phyloP scores from a whole-genome alignment of 2,797 vertebrate genomes.

The Tokudaia muenninki region DNA sequence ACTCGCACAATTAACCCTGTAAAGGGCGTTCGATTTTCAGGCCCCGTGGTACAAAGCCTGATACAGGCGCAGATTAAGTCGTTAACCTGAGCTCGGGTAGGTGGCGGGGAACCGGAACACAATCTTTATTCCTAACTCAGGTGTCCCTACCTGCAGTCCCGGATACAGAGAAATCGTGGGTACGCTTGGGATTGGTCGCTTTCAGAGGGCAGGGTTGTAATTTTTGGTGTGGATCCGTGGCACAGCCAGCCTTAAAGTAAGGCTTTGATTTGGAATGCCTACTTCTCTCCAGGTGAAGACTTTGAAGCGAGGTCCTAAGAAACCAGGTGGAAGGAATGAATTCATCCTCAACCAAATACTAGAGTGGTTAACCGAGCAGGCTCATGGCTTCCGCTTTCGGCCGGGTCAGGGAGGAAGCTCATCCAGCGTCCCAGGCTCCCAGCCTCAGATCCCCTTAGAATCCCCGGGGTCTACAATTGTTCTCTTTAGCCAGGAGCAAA shows the following conservation, averaged over 20 bases:
- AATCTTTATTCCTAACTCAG: rapidly evolving
- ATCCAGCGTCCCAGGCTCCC: neutral
- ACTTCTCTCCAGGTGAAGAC: neutral
- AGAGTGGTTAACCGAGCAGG: neutral
- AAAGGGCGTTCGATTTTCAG: neutral
- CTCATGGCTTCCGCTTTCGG: neutral
- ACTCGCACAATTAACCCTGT: neutral
- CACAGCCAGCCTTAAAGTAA: rapidly evolving
- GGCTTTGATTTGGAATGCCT: neutral
- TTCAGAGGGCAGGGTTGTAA: neutral
- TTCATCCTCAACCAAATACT: neutral
- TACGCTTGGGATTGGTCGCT: rapidly evolving
- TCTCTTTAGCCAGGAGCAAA: neutral
- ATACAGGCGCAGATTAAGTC: neutral
- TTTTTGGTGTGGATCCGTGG: neutral
- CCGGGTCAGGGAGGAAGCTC: neutral
- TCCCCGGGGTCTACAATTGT: neutral
- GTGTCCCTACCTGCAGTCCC: neutral
- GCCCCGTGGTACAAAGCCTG: neutral
- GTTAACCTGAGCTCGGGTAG: neutral
- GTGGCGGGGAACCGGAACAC: neutral
- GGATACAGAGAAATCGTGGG: neutral
- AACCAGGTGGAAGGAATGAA: neutral
- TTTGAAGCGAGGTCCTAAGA: neutral
- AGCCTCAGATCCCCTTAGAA: neutral